Base-by-base conservation (phyloP, 2,113 vertebrate species). In the Psammodynastes pulverulentus region DNA sequence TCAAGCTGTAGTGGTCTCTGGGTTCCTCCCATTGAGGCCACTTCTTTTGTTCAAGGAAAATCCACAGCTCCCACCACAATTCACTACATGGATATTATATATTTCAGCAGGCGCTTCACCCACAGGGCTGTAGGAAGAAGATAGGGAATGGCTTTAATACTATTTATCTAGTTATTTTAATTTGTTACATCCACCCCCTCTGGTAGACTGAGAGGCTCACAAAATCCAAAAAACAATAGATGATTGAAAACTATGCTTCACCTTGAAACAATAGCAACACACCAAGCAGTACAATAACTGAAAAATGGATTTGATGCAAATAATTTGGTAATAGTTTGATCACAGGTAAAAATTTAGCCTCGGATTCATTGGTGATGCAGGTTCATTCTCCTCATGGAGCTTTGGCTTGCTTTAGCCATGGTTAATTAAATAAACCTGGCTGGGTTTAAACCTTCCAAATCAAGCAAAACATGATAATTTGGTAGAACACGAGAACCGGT, bases 11-110 rank as follows among this genome's bases (percentile, higher is more conserved):
- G 43, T 46, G 58, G 5, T 13, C 45, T 54, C 89, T 43, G 23
- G 9, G 43, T 90, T 72, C 48, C 3, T 51, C 6, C 1, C 0
- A 1, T 17, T 2, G 23, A 43, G 46, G 72, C 29, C 2, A 17
- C 10, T 15, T 0, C 13, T 90, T 90, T n/a, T 49, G 34, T 23
- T 89, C 54, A 21, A 8, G 24, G 8, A 43, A n/a, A 9, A 15
- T 84, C 43, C 15, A 1, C 0, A 26, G 12, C 0, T 0, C 7
- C 0, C 0, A 91, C 19, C 4, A 12, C 24, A 12, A 0, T 48
- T 29, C 54, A 15, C 29, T 5, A 9, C 7, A 29, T 67, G 4
- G 48, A 0, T 0, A 1, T 67, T 29, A 7, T 89, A 45, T 0
- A 87, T 84, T 87, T 1, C 0, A 89, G 5, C 1, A 46, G 58